Percentiles rank a stretch among this genome's conserved stretches.
phyloP scores from a whole-genome alignment of 2,888 invertebrate genomes.

The Melinopterus prodromus region DNA sequence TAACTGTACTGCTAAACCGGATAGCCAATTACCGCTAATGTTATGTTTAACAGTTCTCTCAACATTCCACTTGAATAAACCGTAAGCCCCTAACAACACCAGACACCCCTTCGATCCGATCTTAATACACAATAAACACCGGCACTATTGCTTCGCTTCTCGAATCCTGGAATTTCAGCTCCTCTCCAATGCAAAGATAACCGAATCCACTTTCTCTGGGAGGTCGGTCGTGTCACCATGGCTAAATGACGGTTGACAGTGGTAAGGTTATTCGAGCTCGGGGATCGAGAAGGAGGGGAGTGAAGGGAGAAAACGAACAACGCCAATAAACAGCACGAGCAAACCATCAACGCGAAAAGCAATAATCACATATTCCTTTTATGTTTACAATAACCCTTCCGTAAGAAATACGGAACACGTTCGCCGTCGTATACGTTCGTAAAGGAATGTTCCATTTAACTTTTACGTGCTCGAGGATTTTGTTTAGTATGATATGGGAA shows the following conservation, averaged over 20 bases:
- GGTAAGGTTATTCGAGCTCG: slow-evolving; percentile 23
- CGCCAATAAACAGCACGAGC: slow-evolving; percentile 29
- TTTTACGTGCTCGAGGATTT: neutral
- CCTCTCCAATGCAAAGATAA: neutral
- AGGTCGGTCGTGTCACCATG: neutral
- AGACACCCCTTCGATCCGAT: neutral
- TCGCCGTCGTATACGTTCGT: slow-evolving; percentile 20
- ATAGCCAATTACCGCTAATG: neutral
- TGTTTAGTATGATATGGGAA: neutral
- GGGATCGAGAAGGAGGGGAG: slow-evolving; percentile 12
- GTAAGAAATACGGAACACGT: slow-evolving; percentile 30
- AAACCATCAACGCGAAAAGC: slow-evolving; percentile 36
- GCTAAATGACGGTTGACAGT: slow-evolving; percentile 4
- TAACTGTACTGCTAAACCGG: neutral
- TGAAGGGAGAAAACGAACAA: slow-evolving; percentile 29
- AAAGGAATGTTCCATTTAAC: slow-evolving; percentile 30
- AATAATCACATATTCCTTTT: slow-evolving; percentile 44
- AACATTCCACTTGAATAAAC: neutral
- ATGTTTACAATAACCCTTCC: slow-evolving; percentile 37
- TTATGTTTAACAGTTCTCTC: neutral
- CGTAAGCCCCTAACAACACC: neutral
- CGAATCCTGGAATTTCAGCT: neutral
- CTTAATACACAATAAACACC: neutral
- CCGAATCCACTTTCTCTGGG: neutral
- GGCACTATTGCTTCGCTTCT: neutral